Evolutionary conservation across 2,888 invertebrate genomes (phyloP), one percentile per base, ranked within the genome.

Genomic region (Leptinotarsa rubiginosa): DNA sequence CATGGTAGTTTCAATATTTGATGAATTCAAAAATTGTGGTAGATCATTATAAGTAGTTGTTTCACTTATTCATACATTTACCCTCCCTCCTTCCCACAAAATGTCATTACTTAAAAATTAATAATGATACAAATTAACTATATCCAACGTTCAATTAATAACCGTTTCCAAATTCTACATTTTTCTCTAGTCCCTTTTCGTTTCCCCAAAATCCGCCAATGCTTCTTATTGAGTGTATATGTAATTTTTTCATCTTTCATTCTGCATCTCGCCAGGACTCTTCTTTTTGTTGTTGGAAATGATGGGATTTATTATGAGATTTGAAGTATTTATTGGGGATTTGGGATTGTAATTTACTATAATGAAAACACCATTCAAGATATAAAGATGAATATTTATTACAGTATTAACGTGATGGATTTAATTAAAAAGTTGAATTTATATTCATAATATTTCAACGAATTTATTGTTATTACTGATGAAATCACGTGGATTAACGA

Each of bases 321-420:
- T 84, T 83, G 84, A 85, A 84, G 82, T 85, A 85, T 85, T 85
- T 85, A 85, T 85, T 83, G 81, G 80, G 84, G 85, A 85, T 84
- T 84, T 84, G 81, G 83, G 82, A 80, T 83, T 83, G 84, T 84
- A 84, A 85, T 83, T 84, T 83, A 84, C 81, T 81, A 80, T 83
- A 84, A 84, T 83, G 83, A 78, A 84, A 83, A 83, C 80, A 79
- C 82, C 79, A 78, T 77, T 78, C 79, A 78, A 81, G 82, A 82
- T 81, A 84, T 84, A 83, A 84, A 84, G 83, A 83, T 82, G 83
- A 82, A 84, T 84, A 84, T 85, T 85, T 84, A 84, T 84, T 77
- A 80, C 80, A 75, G 84, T 80, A 83, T 84, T 84, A 84, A 79
- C 79, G 80, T 85, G 84, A 85, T 84, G 84, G 81, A 85, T 85